Percentiles rank a stretch among this genome's conserved stretches.
phyloP scores from a whole-genome alignment of 2,113 vertebrate genomes.

The Etheostoma cragini region DNA sequence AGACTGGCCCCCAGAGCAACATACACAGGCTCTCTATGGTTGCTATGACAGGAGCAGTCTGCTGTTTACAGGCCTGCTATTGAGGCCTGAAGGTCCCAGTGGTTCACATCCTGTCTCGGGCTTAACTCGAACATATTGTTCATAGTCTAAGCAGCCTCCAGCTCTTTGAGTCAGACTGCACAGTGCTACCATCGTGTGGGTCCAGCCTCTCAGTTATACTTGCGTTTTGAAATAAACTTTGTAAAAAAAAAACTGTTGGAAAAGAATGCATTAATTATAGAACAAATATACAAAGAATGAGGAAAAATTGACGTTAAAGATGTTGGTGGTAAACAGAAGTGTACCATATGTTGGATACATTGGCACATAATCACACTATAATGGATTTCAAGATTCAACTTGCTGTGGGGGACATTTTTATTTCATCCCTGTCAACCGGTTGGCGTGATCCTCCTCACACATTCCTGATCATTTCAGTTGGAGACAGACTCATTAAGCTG shows the following conservation, averaged over 20 bases:
- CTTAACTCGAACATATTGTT: constrained; percentile 81
- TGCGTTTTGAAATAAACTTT: constrained; percentile 35
- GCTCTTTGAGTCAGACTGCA: constrained; percentile 56
- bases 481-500: constrained; percentile 82
- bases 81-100: constrained; percentile 74
- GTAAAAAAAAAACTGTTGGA: constrained; percentile 12
- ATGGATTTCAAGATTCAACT: constrained; percentile 59
- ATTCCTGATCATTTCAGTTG: constrained; percentile 71
- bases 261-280: constrained; percentile 4
- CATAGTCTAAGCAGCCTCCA: constrained; percentile 64
- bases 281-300: not conserved
- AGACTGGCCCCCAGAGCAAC: constrained; percentile 76
- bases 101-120: constrained; percentile 74
- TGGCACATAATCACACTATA: constrained; percentile 42
- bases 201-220: constrained; percentile 2
- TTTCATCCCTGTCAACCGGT: constrained; percentile 70
- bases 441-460: constrained; percentile 72
- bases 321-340: constrained; percentile 28
- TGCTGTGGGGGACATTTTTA: constrained; percentile 56
- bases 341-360: constrained; percentile 43
- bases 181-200: constrained; percentile 21
- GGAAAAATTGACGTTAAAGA: not conserved
- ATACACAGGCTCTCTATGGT: constrained; percentile 51
- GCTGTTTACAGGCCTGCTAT: constrained; percentile 74
- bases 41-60: constrained; percentile 82